Evolutionary conservation across 2,113 vertebrate species (phyloP).

Genomic region (Scatophagus argus): DNA sequence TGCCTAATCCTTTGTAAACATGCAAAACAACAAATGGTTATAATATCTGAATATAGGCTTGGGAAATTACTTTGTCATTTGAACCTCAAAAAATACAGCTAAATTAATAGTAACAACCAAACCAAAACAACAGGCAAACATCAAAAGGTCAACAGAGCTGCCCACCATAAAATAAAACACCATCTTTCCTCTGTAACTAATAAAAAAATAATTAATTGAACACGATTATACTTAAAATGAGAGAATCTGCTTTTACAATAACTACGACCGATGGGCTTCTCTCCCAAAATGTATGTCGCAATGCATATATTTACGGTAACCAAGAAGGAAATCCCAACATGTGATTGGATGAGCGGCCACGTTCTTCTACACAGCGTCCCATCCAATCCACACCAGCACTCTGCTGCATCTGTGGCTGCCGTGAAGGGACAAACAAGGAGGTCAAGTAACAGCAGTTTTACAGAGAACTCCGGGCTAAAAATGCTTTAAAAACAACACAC

Average conservation of each 20-base stretch:
- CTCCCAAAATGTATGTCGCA: neutral
- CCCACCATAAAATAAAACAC: neutral
- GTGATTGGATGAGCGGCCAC: slow-evolving; percentile 69
- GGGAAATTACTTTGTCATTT: too few relatives aligned
- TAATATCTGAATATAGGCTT: neutral
- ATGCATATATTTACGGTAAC: slow-evolving; percentile 70
- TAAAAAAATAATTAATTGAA: neutral
- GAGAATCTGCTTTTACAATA: neutral
- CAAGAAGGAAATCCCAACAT: slow-evolving; percentile 23
- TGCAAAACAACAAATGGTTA: neutral
- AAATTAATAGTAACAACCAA: too few relatives aligned
- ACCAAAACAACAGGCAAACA: neutral
- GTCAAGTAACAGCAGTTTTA: neutral
- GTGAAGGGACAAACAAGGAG: neutral
- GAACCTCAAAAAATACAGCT: neutral
- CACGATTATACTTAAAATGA: neutral
- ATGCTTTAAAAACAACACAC: slow-evolving; percentile 20
- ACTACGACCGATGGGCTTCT: neutral
- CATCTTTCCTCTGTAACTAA: neutral
- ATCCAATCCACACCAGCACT: neutral
- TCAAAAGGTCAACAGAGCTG: neutral
- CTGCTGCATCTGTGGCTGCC: slow-evolving; percentile 10
- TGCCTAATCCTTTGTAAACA: neutral
- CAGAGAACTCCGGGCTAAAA: neutral
- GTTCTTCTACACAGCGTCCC: neutral